Percentiles rank a stretch among this genome's conserved stretches.
Evolutionary conservation across 2,888 invertebrate species (phyloP).

Genomic region (Lutraria lutraria): DNA sequence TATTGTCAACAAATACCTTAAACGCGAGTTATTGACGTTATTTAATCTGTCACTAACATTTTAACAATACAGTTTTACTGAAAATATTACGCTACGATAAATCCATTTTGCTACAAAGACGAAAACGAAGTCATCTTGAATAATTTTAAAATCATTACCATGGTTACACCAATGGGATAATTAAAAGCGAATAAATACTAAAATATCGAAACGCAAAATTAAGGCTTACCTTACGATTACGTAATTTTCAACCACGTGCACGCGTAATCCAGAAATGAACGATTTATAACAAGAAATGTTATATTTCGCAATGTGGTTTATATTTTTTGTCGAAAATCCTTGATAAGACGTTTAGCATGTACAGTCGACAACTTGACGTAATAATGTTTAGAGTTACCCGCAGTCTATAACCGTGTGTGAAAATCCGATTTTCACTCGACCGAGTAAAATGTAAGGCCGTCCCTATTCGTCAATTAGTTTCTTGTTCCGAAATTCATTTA

Average conservation of each 20-base stretch:
- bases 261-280: neutral
- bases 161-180: neutral
- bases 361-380: neutral
- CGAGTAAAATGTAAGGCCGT: neutral
- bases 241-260: neutral
- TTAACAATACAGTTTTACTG: neutral
- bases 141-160: neutral
- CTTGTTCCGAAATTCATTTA: neutral
- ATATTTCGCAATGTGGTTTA: conserved; percentile 9
- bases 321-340: neutral
- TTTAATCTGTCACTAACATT: neutral
- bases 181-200: neutral
- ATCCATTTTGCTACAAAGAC: too few relatives aligned
- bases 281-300: neutral
- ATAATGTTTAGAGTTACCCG: neutral
- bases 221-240: neutral
- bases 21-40: neutral
- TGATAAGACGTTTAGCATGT: conserved; percentile 10
- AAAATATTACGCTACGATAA: neutral
- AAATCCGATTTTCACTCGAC: neutral
- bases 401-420: neutral
- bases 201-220: neutral
- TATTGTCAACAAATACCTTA: neutral
- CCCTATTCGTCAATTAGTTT: neutral
- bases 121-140: too few relatives aligned